Evolutionary conservation across 2,797 vertebrate species (phyloP).

Genomic region (Gephyroberyx darwinii): DNA sequence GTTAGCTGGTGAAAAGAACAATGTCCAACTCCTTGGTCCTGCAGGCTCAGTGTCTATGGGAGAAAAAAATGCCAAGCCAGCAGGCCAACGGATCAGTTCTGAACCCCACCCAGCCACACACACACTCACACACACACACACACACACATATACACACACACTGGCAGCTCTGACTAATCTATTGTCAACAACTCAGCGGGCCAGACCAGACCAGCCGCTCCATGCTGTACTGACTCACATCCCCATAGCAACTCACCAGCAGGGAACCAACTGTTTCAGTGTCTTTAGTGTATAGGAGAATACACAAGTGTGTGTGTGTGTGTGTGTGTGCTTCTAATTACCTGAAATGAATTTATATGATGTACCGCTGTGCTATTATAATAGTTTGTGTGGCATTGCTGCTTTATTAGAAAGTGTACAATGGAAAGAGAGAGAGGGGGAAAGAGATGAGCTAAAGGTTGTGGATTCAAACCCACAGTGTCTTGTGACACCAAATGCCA

Average conservation of each 20-base stretch:
- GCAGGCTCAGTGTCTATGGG: conserved; percentile 32
- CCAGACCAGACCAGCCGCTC: conserved; percentile 32
- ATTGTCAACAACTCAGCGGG: conserved; percentile 59
- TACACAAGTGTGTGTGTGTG: background rate
- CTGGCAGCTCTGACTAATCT: conserved; percentile 62
- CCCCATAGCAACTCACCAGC: conserved; percentile 13
- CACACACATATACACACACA: conserved; percentile 23
- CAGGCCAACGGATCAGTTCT: conserved; percentile 52
- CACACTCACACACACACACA: conserved; percentile 32
- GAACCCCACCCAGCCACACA: conserved; percentile 50
- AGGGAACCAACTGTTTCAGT: background rate
- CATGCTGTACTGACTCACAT: conserved; percentile 15
- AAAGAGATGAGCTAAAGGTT: no score
- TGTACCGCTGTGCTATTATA: background rate
- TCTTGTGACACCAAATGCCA: background rate
- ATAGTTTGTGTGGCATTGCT: background rate
- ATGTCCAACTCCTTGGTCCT: conserved; percentile 39
- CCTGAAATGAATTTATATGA: background rate
- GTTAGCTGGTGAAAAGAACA: conserved; percentile 42
- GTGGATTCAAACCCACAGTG: no score
- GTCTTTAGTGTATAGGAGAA: background rate
- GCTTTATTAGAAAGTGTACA: background rate
- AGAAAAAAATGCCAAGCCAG: conserved; percentile 56
- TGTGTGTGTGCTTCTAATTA: background rate
- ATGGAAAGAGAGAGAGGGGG: no score